These are phyloP conservation scores for Hypotaenidia okinawae DNA, from an alignment of 2,797 vertebrate genomes.

Conservation along the genomic window DNA sequence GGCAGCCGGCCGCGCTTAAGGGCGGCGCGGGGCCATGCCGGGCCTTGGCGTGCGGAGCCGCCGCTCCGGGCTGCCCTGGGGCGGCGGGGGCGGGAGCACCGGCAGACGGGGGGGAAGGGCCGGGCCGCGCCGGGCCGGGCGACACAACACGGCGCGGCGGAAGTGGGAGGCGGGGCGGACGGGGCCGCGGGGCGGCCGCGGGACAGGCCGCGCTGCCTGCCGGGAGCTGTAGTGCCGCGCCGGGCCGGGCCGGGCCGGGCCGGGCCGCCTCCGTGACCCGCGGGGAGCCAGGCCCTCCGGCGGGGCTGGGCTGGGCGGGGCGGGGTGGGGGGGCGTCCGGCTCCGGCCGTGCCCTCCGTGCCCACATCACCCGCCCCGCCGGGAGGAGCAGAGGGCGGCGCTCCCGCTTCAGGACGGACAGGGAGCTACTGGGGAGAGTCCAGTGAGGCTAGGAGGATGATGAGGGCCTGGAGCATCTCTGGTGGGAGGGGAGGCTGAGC, in stretches of 20 bases:
- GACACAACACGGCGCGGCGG: not conserved
- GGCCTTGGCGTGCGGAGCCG: not conserved
- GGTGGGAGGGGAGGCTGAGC: too few species aligned
- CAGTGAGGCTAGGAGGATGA: too few species aligned
- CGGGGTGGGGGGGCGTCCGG: too few species aligned
- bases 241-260: accelerated
- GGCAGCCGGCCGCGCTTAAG: not conserved
- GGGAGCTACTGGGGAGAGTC: too few species aligned
- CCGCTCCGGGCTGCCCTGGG: not conserved
- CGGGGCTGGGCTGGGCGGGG: too few species aligned
- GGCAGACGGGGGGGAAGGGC: not conserved
- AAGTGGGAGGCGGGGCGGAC: too few species aligned
- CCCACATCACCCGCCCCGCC: too few species aligned
- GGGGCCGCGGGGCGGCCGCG: not conserved
- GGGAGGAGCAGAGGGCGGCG: too few species aligned
- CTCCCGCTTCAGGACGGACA: too few species aligned
- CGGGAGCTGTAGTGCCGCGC: slow-evolving; percentile 10
- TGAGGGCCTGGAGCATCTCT: too few species aligned
- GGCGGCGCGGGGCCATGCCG: not conserved
- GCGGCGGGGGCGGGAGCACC: not conserved
- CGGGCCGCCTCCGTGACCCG: accelerated
- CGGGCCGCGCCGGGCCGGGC: not conserved
- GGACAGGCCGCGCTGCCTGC: not conserved
- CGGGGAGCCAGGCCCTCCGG: not conserved
- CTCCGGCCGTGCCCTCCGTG: too few species aligned